Percentiles rank a stretch among this genome's conserved stretches.
Evolutionary conservation across 2,797 vertebrate species (phyloP).

Genomic region (Rhyacichthys aspro): DNA sequence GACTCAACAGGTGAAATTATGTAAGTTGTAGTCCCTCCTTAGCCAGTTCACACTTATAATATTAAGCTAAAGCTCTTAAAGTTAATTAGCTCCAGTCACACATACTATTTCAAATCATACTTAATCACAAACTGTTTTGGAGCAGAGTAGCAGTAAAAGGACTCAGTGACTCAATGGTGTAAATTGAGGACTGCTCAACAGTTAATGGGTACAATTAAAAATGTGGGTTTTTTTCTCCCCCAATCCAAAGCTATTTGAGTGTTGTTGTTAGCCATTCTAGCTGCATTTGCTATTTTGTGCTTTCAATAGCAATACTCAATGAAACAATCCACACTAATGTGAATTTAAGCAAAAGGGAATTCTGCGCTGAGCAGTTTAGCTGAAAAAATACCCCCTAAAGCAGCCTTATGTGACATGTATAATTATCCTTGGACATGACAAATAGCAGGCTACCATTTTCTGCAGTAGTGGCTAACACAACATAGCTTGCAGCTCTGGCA

Average conservation of each 20-base stretch:
- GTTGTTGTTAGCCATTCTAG: constrained; percentile 22
- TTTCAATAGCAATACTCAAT: not conserved
- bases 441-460: too few species aligned
- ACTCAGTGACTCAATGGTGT: not conserved
- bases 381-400: too few species aligned
- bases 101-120: constrained; percentile 17
- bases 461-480: too few species aligned
- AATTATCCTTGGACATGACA: too few species aligned
- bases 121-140: constrained; percentile 17
- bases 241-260: not conserved
- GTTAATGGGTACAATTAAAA: constrained; percentile 2
- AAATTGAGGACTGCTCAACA: constrained; percentile 5
- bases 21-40: not conserved
- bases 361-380: too few species aligned
- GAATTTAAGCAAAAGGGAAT: too few species aligned
- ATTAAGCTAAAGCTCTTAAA: constrained; percentile 5
- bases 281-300: constrained; percentile 12
- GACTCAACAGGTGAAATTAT: constrained; percentile 18
- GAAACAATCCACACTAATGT: too few species aligned
- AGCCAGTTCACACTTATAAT: constrained; percentile 1
- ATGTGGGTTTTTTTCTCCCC: not conserved
- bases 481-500: too few species aligned
- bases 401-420: too few species aligned
- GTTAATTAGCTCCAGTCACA: constrained; percentile 41
- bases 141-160: not conserved